phyloP scores from a whole-genome alignment of 2,888 invertebrate species.

The Epinotia brunnichana region DNA sequence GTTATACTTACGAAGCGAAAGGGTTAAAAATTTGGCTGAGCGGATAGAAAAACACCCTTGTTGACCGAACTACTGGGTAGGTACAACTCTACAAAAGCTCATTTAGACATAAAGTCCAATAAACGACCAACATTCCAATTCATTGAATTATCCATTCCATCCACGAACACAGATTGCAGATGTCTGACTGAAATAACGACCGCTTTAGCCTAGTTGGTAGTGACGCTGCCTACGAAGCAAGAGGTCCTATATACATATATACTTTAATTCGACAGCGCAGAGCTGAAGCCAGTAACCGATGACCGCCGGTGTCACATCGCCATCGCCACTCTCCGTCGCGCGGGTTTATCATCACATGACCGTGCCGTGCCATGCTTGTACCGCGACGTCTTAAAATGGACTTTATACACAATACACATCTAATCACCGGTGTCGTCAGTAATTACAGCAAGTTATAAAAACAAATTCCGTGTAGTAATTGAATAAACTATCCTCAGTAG shows the following conservation, averaged over 20 bases:
- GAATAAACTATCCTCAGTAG: conserved; percentile 8
- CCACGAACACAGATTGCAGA: conserved; percentile 16
- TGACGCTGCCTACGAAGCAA: no score
- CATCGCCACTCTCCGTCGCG: conserved; percentile 7
- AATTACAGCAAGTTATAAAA: conserved; percentile 5
- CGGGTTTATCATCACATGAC: conserved; percentile 23
- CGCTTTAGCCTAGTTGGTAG: no score
- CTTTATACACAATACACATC: conserved; percentile 19
- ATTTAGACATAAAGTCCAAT: background rate
- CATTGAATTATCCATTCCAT: conserved; percentile 13
- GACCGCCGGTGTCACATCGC: conserved; percentile 3
- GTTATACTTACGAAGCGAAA: no score
- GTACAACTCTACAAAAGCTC: background rate
- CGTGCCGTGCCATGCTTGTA: background rate
- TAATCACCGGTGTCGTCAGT: conserved; percentile 4
- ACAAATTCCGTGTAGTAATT: conserved; percentile 6
- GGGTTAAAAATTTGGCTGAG: background rate
- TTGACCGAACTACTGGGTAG: background rate
- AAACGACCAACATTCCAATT: background rate
- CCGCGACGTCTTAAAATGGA: conserved; percentile 7
- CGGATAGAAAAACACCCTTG: background rate
- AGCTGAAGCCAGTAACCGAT: conserved; percentile 22
- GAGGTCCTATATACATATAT: no score
- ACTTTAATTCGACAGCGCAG: conserved; percentile 23
- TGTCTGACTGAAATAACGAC: conserved; percentile 30